Percentiles rank a stretch among this genome's conserved stretches.
Evolutionary conservation across 2,888 invertebrate genomes (phyloP).

Genomic region (Geotrupes spiniger): DNA sequence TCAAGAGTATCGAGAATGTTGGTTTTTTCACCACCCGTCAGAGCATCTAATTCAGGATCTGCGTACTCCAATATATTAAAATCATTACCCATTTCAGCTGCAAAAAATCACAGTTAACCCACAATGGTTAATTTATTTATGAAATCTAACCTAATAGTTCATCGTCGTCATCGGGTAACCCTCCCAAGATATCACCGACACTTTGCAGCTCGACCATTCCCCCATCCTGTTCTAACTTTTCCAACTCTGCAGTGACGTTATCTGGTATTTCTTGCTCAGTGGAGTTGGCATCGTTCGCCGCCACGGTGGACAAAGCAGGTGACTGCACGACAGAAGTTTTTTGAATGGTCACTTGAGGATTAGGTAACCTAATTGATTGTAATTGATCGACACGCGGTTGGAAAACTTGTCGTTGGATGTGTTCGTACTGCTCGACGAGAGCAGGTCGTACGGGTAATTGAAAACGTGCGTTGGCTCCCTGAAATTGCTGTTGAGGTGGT

Average conservation of each 20-base stretch:
- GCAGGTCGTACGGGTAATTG: slow-evolving; percentile 31
- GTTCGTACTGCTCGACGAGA: slow-evolving; percentile 43
- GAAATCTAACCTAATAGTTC: slow-evolving; percentile 76
- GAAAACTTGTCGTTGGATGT: slow-evolving; percentile 33
- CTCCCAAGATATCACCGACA: slow-evolving; percentile 77
- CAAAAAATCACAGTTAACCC: slow-evolving; percentile 28
- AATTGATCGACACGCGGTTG: slow-evolving; percentile 25
- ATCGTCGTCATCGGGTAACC: slow-evolving; percentile 81
- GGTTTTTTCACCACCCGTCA: slow-evolving; percentile 74
- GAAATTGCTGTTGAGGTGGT: slow-evolving; percentile 27
- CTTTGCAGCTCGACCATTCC: slow-evolving; percentile 59
- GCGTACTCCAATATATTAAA: slow-evolving; percentile 95
- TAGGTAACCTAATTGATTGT: slow-evolving; percentile 36
- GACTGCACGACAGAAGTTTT: slow-evolving; percentile 6
- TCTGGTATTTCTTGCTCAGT: slow-evolving; percentile 60
- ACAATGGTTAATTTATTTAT: slow-evolving; percentile 2
- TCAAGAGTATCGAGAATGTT: slow-evolving; percentile 85
- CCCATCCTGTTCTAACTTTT: slow-evolving; percentile 67
- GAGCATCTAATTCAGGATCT: slow-evolving; percentile 85
- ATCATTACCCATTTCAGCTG: slow-evolving; percentile 88
- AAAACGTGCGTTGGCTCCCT: slow-evolving; percentile 17
- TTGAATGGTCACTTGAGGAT: slow-evolving; percentile 9
- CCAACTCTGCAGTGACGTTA: slow-evolving; percentile 65
- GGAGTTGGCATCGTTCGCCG: slow-evolving; percentile 21
- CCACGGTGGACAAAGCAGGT: slow-evolving; percentile 10